These are phyloP conservation scores for Leptestheria dahalacensis DNA, from an alignment of 1,140 invertebrate species.

Conservation along the genomic window DNA sequence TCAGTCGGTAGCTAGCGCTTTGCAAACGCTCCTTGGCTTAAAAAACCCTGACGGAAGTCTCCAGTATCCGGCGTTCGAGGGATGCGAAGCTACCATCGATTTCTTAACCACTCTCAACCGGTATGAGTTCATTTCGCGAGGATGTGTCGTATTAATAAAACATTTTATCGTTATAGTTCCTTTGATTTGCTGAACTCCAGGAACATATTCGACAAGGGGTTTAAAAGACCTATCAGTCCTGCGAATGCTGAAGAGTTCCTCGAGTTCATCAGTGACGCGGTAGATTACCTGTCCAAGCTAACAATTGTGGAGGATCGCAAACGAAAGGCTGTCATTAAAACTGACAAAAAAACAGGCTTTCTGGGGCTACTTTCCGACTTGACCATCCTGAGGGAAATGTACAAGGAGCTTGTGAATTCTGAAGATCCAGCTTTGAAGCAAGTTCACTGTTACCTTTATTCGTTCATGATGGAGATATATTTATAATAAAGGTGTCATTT, in stretches of 20 bases:
- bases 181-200: neutral
- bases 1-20: neutral
- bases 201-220: neutral
- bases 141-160: neutral
- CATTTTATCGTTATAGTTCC: neutral
- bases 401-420: neutral
- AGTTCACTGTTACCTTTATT: neutral
- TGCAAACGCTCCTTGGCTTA: neutral
- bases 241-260: neutral
- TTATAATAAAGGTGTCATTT: neutral
- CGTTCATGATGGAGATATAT: neutral
- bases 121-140: neutral
- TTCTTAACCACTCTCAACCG: neutral
- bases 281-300: neutral
- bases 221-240: neutral
- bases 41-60: neutral
- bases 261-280: neutral
- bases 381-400: neutral
- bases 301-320: neutral
- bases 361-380: neutral
- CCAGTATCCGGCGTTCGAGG: neutral
- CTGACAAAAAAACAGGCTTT: neutral
- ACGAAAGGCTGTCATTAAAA: neutral
- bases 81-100: neutral
- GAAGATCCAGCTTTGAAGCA: neutral